Conservation (phyloP, 2,113 vertebrate species). For the Sarotherodon lohbergeri region DNA sequence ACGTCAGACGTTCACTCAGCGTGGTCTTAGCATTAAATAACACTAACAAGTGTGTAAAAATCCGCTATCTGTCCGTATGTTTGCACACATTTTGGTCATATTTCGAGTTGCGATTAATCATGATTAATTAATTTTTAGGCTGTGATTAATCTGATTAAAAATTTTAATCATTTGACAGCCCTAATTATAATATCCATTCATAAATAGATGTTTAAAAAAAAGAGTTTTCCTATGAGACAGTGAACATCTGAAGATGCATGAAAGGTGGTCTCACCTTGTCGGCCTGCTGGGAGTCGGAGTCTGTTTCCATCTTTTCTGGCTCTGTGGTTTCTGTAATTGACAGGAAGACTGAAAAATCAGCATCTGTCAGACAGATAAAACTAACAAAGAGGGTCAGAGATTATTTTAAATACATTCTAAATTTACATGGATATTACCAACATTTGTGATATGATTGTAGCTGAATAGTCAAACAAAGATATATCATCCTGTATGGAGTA, state of each 20-base stretch:
- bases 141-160: too few relatives aligned
- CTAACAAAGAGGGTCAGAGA: not conserved
- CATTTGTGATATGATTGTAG: not conserved
- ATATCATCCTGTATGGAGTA: not conserved
- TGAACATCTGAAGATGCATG: not conserved
- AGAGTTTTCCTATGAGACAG: not conserved
- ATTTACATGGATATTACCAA: not conserved
- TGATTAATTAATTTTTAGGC: too few relatives aligned
- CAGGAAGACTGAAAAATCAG: not conserved
- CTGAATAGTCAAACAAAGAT: not conserved
- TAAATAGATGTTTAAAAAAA: not conserved
- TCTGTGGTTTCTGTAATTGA: constrained; percentile 77
- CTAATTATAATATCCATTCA: not conserved
- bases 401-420: not conserved
- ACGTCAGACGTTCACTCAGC: too few relatives aligned
- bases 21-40: too few relatives aligned
- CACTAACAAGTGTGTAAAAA: too few relatives aligned
- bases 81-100: too few relatives aligned
- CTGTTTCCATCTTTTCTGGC: constrained; percentile 89
- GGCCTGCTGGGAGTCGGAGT: constrained; percentile 81
- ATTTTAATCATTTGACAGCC: too few relatives aligned
- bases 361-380: not conserved
- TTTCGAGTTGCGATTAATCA: too few relatives aligned
- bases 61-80: too few relatives aligned
- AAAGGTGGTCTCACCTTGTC: constrained; percentile 79